Base-by-base conservation (phyloP, 1,140 invertebrate genomes). In the Pygmarrhopalites habei region DNA sequence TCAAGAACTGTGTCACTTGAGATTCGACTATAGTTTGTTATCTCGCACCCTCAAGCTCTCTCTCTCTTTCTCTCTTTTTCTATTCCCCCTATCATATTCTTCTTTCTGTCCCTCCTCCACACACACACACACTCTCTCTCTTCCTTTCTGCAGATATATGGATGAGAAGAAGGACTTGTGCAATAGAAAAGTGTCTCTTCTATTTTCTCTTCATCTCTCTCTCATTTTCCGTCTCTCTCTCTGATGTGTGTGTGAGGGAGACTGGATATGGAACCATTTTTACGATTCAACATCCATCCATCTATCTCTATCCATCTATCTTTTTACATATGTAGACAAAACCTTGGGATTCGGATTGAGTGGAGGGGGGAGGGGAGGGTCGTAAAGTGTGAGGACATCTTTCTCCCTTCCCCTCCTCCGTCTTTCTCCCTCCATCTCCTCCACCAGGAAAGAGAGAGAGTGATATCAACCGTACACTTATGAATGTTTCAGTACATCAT, bases 1-100 rank as follows among this genome's bases (percentile, higher is more conserved):
- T 62, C 52, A 62, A 41, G 52, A 62, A 56, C 49, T 62, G 60
- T 62, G 60, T 62, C 60, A 62, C 60, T 62, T 62, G 60, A 62
- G 59, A 62, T 56, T 62, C 46, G 26, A 29, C 30, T 35, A 44
- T 29, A 19, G 30, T 19, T 26, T 28, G 51, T 62, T 62, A 57
- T 62, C 60, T 55, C 30, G 3, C 55, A 57, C 30, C 55, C 55
- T 14, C 55, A 5, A 26, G 28, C 49, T 28, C 25, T 14, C 4
- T 29, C 25, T 26, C 23, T 14, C 5, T 52, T 47, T 10, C n/a
- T 35, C 32, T n/a, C 32, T 7, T 35, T 35, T 35, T 15, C 32
- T 7, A 35, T 15, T 35, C 32, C 32, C 32, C 32, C 5, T 15
- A 35, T 7, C 7, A 4, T 7, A 25, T 25, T 10, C 23, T 47